These are phyloP conservation scores for Ariopsis seemanni DNA, from an alignment of 2,113 vertebrate species.

Conservation along the genomic window DNA sequence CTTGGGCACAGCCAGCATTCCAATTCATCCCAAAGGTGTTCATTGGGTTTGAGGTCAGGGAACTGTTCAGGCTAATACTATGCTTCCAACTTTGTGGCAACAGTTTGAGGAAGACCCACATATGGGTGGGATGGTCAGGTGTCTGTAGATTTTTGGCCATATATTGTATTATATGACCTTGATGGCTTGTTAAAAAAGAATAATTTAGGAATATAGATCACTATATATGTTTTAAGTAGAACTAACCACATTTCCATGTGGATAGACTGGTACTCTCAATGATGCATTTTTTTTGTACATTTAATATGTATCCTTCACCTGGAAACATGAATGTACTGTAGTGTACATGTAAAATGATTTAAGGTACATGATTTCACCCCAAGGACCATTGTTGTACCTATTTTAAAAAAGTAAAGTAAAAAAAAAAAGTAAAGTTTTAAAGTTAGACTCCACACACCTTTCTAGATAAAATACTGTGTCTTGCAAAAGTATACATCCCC, in stretches of 20 bases:
- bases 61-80: not conserved
- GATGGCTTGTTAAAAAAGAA: constrained; percentile 7
- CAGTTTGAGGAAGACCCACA: not conserved
- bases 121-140: not conserved
- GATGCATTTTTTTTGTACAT: not conserved
- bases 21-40: not conserved
- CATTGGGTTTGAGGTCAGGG: not conserved
- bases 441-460: not conserved
- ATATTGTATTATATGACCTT: constrained; percentile 9
- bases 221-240: not conserved
- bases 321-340: not conserved
- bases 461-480: not conserved
- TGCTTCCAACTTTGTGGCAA: not conserved
- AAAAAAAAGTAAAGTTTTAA: not conserved
- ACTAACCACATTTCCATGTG: not conserved
- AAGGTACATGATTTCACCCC: not conserved
- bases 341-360: not conserved
- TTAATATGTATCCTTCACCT: not conserved
- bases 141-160: not conserved
- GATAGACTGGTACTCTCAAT: not conserved
- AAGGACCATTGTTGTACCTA: not conserved
- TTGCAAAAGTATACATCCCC: too few species aligned
- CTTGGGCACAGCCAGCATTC: not conserved
- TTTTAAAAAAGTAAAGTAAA: too few species aligned
- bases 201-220: not conserved